Percentiles rank a stretch among this genome's conserved stretches.
These are phyloP conservation scores for Acrocephalus kingi DNA, from an alignment of 2,113 vertebrate genomes.

Conservation along the genomic window DNA sequence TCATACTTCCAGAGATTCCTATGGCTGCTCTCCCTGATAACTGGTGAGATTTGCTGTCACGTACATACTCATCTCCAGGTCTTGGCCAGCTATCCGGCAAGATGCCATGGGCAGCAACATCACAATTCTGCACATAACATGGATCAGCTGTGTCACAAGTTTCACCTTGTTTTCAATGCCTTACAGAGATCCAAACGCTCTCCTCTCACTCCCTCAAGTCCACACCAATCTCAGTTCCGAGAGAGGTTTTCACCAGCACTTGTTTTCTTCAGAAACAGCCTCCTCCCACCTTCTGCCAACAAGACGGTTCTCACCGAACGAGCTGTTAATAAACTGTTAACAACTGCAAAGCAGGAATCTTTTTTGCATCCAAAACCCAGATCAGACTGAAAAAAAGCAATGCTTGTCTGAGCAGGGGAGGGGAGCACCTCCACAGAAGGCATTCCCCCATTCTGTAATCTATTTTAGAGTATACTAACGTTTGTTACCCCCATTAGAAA, in stretches of 20 bases:
- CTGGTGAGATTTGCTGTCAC: background rate
- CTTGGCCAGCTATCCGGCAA: background rate
- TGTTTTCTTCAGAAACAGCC: background rate
- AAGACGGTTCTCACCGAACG: background rate
- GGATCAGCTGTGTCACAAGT: background rate
- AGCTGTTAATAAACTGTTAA: conserved; percentile 40
- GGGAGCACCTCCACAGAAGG: background rate
- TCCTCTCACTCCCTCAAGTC: background rate
- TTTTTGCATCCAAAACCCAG: background rate
- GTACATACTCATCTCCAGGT: background rate
- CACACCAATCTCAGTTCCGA: background rate
- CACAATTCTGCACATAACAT: accelerated
- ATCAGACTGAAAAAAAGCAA: background rate
- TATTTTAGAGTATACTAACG: background rate
- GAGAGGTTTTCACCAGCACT: background rate
- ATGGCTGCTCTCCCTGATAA: background rate
- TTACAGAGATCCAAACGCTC: background rate
- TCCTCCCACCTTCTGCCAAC: conserved; percentile 16
- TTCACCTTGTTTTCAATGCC: background rate
- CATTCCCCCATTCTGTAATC: background rate
- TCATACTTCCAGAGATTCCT: background rate
- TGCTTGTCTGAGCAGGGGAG: background rate
- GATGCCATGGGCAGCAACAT: background rate
- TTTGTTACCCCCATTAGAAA: background rate
- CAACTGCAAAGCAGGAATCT: background rate